phyloP scores from a whole-genome alignment of 2,888 invertebrate species.

The Crematogaster levior region DNA sequence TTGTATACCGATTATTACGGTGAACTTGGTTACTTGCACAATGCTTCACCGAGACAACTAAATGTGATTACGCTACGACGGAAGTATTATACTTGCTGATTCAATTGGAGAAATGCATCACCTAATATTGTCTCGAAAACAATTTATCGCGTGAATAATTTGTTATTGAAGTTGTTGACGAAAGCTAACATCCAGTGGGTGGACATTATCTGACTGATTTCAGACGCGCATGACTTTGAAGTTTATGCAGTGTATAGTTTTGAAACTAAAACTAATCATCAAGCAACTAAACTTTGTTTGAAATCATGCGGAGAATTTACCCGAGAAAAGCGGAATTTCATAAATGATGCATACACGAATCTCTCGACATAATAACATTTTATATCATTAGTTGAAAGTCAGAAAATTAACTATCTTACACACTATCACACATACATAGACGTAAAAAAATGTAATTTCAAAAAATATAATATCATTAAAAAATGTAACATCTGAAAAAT shows the following conservation, averaged over 20 bases:
- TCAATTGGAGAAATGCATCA: constrained; percentile 19
- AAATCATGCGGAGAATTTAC: too few relatives aligned
- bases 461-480: too few relatives aligned
- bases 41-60: background rate
- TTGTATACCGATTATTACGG: constrained; percentile 20
- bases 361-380: background rate
- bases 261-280: constrained; percentile 4
- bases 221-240: too few relatives aligned
- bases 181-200: background rate
- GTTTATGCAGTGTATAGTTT: too few relatives aligned
- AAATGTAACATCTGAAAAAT: too few relatives aligned
- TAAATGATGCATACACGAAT: background rate
- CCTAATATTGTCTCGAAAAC: background rate
- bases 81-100: constrained; percentile 7
- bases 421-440: background rate
- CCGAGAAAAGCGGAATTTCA: background rate
- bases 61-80: constrained; percentile 1
- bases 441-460: too few relatives aligned
- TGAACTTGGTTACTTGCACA: constrained; percentile 3
- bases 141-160: background rate
- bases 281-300: constrained; percentile 26
- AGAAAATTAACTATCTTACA: background rate
- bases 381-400: background rate
- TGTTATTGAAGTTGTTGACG: background rate
- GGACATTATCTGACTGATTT: background rate